Percentiles rank a stretch among this genome's conserved stretches.
Evolutionary conservation across 2,113 vertebrate species (phyloP).

Genomic region (Alectura lathami): DNA sequence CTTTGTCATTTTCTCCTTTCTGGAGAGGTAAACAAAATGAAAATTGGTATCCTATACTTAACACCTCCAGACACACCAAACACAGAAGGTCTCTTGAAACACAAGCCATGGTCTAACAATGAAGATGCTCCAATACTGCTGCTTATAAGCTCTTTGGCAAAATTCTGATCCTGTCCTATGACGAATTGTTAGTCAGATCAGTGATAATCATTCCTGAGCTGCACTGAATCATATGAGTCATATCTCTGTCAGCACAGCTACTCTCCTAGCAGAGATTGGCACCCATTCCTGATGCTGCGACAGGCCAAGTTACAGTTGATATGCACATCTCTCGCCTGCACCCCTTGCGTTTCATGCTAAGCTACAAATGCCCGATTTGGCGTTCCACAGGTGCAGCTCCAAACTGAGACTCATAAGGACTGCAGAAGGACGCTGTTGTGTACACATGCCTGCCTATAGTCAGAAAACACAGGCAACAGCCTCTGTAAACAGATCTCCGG

Average conservation of each 20-base stretch:
- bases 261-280: neutral
- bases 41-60: neutral
- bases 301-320: neutral
- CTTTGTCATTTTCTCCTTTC: neutral
- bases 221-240: neutral
- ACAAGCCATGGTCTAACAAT: neutral
- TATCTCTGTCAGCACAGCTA: neutral
- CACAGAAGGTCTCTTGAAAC: neutral
- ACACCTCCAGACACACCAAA: neutral
- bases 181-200: neutral
- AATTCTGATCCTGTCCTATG: neutral
- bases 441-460: neutral
- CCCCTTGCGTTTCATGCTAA: neutral
- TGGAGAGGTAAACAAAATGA: neutral
- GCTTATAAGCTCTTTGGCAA: neutral
- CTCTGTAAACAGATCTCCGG: neutral
- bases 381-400: neutral
- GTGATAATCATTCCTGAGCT: neutral
- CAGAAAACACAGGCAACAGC: neutral
- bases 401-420: neutral
- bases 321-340: neutral
- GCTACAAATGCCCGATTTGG: neutral
- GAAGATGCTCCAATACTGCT: neutral
- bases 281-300: neutral
- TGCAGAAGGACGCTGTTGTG: neutral